These are phyloP conservation scores for Drosophila pseudoananassae DNA, from an alignment of 1,140 invertebrate species.

Conservation along the genomic window DNA sequence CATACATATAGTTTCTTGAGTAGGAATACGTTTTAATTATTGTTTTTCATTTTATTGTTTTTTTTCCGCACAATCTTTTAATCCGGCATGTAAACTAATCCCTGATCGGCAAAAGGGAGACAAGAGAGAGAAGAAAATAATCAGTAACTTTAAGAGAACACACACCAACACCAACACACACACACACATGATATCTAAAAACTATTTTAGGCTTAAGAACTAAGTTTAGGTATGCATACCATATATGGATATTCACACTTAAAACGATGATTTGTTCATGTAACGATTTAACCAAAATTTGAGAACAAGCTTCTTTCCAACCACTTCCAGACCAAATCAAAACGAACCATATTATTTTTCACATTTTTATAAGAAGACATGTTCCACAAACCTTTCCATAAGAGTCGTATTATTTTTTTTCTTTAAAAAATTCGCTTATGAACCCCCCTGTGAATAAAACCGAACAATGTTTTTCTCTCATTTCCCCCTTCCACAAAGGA, in stretches of 20 bases:
- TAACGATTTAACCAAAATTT: neutral
- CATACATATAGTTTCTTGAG: constrained; percentile 13
- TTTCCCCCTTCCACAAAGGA: constrained; percentile 1
- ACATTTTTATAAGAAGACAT: neutral
- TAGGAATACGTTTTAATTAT: constrained; percentile 29
- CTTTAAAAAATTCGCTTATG: constrained; percentile 10
- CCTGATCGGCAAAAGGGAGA: constrained; percentile 20
- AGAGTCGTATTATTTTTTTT: constrained; percentile 26
- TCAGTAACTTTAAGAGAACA: constrained; percentile 55
- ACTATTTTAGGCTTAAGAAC: constrained; percentile 47
- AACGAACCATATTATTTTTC: constrained; percentile 19
- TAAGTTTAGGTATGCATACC: constrained; percentile 41
- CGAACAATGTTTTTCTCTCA: constrained; percentile 22
- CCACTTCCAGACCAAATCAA: constrained; percentile 35
- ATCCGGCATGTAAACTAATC: constrained; percentile 34
- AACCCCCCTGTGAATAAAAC: constrained; percentile 36
- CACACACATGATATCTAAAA: constrained; percentile 40
- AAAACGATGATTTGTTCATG: constrained; percentile 12
- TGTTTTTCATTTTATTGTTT: constrained; percentile 43
- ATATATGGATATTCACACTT: constrained; percentile 42
- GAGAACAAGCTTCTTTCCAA: constrained; percentile 31
- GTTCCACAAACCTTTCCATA: constrained; percentile 1
- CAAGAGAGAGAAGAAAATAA: constrained; percentile 15
- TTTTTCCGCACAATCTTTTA: constrained; percentile 32
- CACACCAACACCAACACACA: neutral